phyloP scores from a whole-genome alignment of 2,888 invertebrate genomes.

The Tiliacea citrago region DNA sequence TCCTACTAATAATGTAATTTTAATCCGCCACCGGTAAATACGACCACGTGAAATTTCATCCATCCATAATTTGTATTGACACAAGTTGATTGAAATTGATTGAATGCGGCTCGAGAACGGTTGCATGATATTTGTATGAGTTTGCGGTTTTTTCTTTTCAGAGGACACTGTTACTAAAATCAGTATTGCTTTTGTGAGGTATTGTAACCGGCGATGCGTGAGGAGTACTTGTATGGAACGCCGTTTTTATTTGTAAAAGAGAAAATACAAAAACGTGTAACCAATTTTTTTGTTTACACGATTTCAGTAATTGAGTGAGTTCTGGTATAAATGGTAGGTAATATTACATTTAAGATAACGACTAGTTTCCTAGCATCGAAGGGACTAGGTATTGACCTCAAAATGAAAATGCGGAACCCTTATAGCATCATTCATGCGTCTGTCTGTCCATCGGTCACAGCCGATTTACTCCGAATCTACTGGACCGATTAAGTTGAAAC shows the following conservation, averaged over 20 bases:
- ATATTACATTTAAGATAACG: not conserved
- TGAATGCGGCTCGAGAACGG: conserved; percentile 58
- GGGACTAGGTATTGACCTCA: not conserved
- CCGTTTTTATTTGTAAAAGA: conserved; percentile 27
- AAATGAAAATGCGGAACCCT: no score
- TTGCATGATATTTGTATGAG: conserved; percentile 70
- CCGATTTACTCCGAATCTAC: no score
- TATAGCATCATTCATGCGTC: no score
- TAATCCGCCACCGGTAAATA: conserved; percentile 58
- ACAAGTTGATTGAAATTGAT: conserved; percentile 66
- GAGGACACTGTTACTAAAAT: conserved; percentile 49
- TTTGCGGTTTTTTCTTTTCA: conserved; percentile 64
- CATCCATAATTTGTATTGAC: conserved; percentile 67
- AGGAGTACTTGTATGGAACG: conserved; percentile 42
- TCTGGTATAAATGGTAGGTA: not conserved
- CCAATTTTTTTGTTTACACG: not conserved
- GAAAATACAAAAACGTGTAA: conserved; percentile 13
- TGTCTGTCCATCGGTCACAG: no score
- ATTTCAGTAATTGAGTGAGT: not conserved
- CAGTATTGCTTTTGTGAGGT: conserved; percentile 50
- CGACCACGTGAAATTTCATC: conserved; percentile 65
- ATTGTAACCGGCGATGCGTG: conserved; percentile 39
- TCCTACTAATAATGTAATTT: conserved; percentile 57
- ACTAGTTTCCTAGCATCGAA: not conserved
- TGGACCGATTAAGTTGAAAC: no score